These are phyloP conservation scores for Cantharis flavilabris DNA, from an alignment of 2,888 invertebrate species.

Conservation along the genomic window DNA sequence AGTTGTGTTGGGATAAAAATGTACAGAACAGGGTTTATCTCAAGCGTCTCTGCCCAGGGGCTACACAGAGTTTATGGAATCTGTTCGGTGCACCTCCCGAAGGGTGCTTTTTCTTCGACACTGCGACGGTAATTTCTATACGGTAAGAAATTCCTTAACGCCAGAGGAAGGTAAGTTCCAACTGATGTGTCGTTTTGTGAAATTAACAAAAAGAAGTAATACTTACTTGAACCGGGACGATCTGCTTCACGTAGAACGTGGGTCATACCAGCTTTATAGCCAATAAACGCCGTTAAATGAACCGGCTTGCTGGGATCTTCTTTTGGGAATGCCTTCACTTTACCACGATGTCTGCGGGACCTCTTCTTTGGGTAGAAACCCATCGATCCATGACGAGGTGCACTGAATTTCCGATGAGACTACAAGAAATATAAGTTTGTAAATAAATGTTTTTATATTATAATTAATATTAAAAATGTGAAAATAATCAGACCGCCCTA, in stretches of 20 bases:
- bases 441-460: neutral
- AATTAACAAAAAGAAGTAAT: neutral
- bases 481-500: constrained; percentile 75
- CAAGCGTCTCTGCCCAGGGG: constrained; percentile 68
- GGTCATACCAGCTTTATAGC: constrained; percentile 99
- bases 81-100: constrained; percentile 67
- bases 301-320: constrained; percentile 96
- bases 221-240: constrained; percentile 97
- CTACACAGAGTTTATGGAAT: constrained; percentile 78
- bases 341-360: constrained; percentile 94
- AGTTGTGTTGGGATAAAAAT: constrained; percentile 41
- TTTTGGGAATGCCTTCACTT: constrained; percentile 99
- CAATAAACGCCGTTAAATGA: constrained; percentile 96
- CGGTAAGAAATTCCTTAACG: constrained; percentile 40
- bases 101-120: constrained; percentile 67
- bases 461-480: neutral
- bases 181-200: constrained; percentile 47
- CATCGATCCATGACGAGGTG: constrained; percentile 99
- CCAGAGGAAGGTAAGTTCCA: constrained; percentile 55
- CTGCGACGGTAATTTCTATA: constrained; percentile 56
- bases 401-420: constrained; percentile 99
- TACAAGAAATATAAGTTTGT: constrained; percentile 51
- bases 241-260: constrained; percentile 99
- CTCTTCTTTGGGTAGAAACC: constrained; percentile 99
- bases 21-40: constrained; percentile 74